Evolutionary conservation across 2,113 vertebrate species (phyloP).

Genomic region (Menura novaehollandiae): DNA sequence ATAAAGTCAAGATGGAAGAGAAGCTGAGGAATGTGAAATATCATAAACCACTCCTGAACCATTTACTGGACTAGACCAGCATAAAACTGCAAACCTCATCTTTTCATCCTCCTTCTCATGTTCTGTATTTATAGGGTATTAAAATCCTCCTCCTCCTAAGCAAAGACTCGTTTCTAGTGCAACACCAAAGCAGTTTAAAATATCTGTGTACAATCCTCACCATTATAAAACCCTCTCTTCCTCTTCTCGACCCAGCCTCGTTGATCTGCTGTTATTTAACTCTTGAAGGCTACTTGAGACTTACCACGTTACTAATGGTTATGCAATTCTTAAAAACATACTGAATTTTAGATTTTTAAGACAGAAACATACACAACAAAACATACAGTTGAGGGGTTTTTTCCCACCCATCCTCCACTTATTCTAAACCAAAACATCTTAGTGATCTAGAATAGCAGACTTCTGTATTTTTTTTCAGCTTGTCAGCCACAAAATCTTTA

Average conservation of each 20-base stretch:
- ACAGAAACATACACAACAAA: background rate
- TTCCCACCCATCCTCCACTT: background rate
- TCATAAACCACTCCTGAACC: background rate
- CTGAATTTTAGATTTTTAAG: background rate
- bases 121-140: background rate
- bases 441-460: background rate
- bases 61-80: background rate
- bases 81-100: background rate
- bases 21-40: background rate
- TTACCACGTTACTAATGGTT: background rate
- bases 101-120: background rate
- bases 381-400: fast-evolving
- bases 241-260: background rate
- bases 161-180: background rate
- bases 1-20: background rate
- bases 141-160: background rate
- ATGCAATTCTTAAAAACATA: background rate
- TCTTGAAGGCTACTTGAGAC: background rate
- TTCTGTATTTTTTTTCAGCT: background rate
- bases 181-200: background rate
- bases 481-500: background rate
- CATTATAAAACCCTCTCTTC: background rate
- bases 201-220: background rate
- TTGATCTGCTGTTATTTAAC: conserved; percentile 35
- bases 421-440: background rate